phyloP scores from a whole-genome alignment of 2,888 invertebrate species.

The Julus scanicus region DNA sequence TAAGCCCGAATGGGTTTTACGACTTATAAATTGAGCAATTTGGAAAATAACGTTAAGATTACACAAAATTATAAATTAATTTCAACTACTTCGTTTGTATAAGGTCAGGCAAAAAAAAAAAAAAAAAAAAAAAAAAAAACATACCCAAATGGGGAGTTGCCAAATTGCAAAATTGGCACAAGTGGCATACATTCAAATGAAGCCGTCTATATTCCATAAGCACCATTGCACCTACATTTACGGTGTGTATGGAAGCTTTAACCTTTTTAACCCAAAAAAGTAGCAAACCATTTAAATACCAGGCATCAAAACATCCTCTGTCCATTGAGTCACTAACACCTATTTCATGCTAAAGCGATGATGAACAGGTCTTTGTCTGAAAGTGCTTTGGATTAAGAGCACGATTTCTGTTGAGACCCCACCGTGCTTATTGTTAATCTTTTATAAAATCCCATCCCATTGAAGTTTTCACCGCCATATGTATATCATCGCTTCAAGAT shows the following conservation, averaged over 20 bases:
- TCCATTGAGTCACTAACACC: slow-evolving; percentile 21
- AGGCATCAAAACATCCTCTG: background rate
- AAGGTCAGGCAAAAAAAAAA: background rate
- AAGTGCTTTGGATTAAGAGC: slow-evolving; percentile 18
- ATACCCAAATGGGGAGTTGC: too few relatives aligned
- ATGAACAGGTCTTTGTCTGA: slow-evolving; percentile 24
- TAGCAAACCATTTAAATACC: slow-evolving; percentile 36
- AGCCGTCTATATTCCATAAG: slow-evolving; percentile 46
- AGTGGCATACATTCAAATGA: background rate
- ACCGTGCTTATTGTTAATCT: slow-evolving; percentile 36
- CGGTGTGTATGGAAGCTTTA: background rate
- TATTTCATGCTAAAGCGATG: background rate
- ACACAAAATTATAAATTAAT: background rate
- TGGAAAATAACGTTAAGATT: background rate
- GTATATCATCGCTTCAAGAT: background rate
- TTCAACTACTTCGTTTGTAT: background rate
- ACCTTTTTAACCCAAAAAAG: slow-evolving; percentile 49
- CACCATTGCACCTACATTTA: background rate
- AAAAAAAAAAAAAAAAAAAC: too few relatives aligned
- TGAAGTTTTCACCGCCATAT: slow-evolving; percentile 22
- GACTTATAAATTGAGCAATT: slow-evolving; percentile 18
- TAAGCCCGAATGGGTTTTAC: background rate
- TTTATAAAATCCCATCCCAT: background rate
- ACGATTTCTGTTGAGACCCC: slow-evolving; percentile 32
- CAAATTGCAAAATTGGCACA: background rate